These are phyloP conservation scores for Paramisgurnus dabryanus DNA, from an alignment of 2,113 vertebrate species.

Conservation along the genomic window DNA sequence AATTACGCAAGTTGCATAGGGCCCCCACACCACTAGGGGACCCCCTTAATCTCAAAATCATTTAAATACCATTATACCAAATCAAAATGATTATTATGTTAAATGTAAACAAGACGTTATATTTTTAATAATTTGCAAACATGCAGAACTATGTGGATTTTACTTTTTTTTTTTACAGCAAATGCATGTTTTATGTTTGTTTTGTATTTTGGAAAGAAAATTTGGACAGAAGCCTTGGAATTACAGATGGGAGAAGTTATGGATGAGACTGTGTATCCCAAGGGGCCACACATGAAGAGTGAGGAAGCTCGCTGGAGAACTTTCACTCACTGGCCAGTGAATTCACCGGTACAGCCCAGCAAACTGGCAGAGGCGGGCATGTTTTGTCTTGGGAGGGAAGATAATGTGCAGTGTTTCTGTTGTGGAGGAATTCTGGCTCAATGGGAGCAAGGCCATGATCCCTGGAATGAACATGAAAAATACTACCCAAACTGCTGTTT, in stretches of 20 bases:
- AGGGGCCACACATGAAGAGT: slow-evolving; percentile 78
- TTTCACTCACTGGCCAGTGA: slow-evolving; percentile 82
- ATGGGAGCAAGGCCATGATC: slow-evolving; percentile 84
- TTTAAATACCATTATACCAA: too few relatives aligned
- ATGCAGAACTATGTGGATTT: too few relatives aligned
- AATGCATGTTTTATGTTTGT: slow-evolving; percentile 32
- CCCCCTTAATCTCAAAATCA: too few relatives aligned
- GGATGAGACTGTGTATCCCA: slow-evolving; percentile 81
- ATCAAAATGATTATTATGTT: too few relatives aligned
- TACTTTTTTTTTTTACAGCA: too few relatives aligned
- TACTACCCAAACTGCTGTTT: slow-evolving; percentile 87
- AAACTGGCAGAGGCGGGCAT: slow-evolving; percentile 89
- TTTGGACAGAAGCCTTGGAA: slow-evolving; percentile 58
- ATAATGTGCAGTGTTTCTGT: slow-evolving; percentile 91
- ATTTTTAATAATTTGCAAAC: too few relatives aligned
- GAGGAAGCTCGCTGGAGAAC: slow-evolving; percentile 82
- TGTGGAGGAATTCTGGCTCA: slow-evolving; percentile 83
- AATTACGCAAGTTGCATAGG: too few relatives aligned
- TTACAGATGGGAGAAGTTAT: slow-evolving; percentile 82
- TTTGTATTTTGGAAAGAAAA: slow-evolving; percentile 53
- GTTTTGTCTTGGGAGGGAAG: slow-evolving; percentile 77
- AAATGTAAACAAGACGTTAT: too few relatives aligned
- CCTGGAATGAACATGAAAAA: slow-evolving; percentile 87
- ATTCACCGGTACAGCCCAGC: slow-evolving; percentile 70
- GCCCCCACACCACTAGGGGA: too few relatives aligned